A percentile compares a stretch with the other conserved stretches of the same genome.
These are phyloP conservation scores for Astyanax mexicanus DNA, from an alignment of 2,797 vertebrate genomes.

Conservation along the genomic window DNA sequence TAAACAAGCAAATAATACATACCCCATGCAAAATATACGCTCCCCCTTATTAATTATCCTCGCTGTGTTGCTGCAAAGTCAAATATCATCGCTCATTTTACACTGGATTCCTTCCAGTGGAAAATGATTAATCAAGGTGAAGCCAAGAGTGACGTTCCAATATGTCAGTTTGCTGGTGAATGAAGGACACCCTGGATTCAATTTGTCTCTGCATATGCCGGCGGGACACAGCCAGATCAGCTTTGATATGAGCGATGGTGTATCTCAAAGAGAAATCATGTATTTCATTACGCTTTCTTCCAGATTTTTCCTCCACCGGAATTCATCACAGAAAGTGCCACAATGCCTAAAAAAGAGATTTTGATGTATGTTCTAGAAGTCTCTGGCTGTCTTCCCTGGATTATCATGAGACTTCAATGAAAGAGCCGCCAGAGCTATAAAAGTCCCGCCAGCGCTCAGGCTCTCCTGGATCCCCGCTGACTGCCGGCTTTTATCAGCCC, in stretches of 20 bases:
- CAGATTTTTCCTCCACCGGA: neutral
- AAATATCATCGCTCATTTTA: conserved; percentile 37
- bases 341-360: conserved; percentile 24
- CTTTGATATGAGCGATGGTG: conserved; percentile 26
- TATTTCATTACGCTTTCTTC: conserved; percentile 22
- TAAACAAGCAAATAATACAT: conserved; percentile 12
- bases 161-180: conserved; percentile 33
- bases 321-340: neutral
- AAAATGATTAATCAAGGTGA: conserved; percentile 50
- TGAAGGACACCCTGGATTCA: conserved; percentile 42
- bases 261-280: conserved; percentile 27
- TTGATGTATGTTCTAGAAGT: conserved; percentile 34
- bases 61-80: conserved; percentile 28
- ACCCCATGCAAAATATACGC: neutral
- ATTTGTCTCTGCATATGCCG: conserved; percentile 33
- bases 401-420: conserved; percentile 24
- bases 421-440: conserved; percentile 9
- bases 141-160: conserved; percentile 23
- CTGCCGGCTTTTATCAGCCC: conserved; percentile 17
- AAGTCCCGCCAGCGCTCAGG: neutral
- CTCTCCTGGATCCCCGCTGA: conserved; percentile 29
- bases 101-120: conserved; percentile 35
- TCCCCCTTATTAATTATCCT: conserved; percentile 22
- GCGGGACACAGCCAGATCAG: conserved; percentile 8
- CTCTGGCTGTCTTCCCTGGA: neutral